These are phyloP conservation scores for Crossaster papposus DNA, from an alignment of 53 echinoderm and acorn worm species.

Conservation along the genomic window DNA sequence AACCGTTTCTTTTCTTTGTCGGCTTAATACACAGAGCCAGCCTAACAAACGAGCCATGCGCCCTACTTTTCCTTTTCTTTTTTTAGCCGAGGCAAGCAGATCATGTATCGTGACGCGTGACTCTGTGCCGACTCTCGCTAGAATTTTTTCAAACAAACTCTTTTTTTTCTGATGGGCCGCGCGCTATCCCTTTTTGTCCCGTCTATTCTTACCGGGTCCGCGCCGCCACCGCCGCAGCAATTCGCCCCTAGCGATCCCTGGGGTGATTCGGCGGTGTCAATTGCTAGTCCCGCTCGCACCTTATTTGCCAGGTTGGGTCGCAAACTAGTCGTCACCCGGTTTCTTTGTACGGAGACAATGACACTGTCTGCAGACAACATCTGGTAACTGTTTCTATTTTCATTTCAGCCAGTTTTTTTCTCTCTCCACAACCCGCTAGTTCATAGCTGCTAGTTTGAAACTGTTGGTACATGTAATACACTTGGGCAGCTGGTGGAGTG, in stretches of 20 bases:
- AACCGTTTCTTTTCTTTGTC: constrained; percentile 44
- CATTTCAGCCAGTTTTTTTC: not conserved
- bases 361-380: constrained; percentile 36
- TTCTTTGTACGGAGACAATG: constrained; percentile 57
- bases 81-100: constrained; percentile 50
- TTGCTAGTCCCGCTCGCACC: constrained; percentile 39
- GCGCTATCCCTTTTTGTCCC: constrained; percentile 17
- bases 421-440: too few relatives aligned
- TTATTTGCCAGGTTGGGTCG: constrained; percentile 60
- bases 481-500: constrained; percentile 47
- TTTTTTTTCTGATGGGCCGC: constrained; percentile 48
- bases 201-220: constrained; percentile 41
- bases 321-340: constrained; percentile 43
- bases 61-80: constrained; percentile 41
- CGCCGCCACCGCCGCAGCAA: constrained; percentile 26
- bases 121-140: constrained; percentile 49
- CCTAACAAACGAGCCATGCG: not conserved
- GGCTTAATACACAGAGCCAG: constrained; percentile 38
- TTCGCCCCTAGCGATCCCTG: constrained; percentile 7
- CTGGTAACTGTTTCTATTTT: constrained; percentile 60
- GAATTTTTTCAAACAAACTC: constrained; percentile 50
- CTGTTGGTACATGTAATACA: constrained; percentile 19
- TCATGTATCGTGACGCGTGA: constrained; percentile 60
- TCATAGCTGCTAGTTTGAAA: constrained; percentile 48
- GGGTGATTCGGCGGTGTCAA: constrained; percentile 27